Conservation (phyloP, 2,888 invertebrate genomes). For the Lapara coniferarum region DNA sequence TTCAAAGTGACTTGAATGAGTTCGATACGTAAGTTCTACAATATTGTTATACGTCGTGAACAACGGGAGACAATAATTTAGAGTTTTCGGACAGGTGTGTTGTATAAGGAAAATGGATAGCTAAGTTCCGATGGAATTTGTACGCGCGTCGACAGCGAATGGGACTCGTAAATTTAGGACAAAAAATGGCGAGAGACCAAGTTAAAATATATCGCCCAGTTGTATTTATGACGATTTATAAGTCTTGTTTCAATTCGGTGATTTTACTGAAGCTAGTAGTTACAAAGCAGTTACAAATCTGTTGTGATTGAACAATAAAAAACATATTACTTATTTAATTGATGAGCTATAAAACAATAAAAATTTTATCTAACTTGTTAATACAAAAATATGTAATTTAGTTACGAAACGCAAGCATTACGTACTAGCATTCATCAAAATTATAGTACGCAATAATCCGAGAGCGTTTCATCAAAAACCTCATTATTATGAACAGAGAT, state of each 20-base stretch:
- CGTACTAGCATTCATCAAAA: background rate
- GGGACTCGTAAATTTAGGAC: constrained; percentile 10
- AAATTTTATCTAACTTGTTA: too few species aligned
- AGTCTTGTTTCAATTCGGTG: background rate
- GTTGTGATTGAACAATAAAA: too few species aligned
- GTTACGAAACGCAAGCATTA: too few species aligned
- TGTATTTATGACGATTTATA: background rate
- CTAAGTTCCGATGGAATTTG: constrained; percentile 14
- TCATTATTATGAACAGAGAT: constrained; percentile 4
- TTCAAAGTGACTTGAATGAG: too few species aligned
- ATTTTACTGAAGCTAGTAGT: background rate
- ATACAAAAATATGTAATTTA: too few species aligned
- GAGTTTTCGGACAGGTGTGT: constrained; percentile 11
- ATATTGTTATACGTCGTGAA: background rate
- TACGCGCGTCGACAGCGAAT: constrained; percentile 10
- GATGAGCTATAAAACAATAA: too few species aligned
- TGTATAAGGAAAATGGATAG: constrained; percentile 12
- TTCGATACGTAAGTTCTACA: too few species aligned
- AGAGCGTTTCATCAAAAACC: background rate
- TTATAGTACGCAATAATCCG: background rate
- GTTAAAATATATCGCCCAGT: background rate
- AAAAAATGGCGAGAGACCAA: constrained; percentile 8
- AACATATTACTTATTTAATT: too few species aligned
- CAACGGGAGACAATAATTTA: constrained; percentile 25
- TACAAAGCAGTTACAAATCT: too few species aligned